These are phyloP conservation scores for Microplitis manilae DNA, from an alignment of 2,888 invertebrate genomes.

Conservation along the genomic window DNA sequence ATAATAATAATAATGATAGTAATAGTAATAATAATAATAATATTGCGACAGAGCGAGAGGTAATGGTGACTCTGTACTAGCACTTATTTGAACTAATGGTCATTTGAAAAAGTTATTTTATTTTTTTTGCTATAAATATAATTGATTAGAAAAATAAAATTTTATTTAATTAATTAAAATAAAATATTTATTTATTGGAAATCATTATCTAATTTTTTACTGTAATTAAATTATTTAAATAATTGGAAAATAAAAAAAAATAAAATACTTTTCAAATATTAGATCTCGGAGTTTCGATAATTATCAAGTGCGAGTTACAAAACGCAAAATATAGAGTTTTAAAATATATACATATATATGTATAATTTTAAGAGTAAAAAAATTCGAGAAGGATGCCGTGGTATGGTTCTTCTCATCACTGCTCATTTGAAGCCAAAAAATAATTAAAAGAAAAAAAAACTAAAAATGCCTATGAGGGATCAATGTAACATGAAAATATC, in stretches of 20 bases:
- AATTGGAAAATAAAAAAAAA: slow-evolving; percentile 20
- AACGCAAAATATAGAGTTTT: slow-evolving; percentile 31
- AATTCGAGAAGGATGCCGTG: slow-evolving; percentile 43
- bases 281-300: slow-evolving; percentile 39
- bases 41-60: slow-evolving; percentile 7
- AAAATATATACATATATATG: slow-evolving; percentile 34
- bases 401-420: slow-evolving; percentile 55
- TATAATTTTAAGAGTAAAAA: slow-evolving; percentile 37
- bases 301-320: slow-evolving; percentile 20
- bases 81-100: slow-evolving; percentile 9
- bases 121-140: neutral
- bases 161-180: too few species aligned
- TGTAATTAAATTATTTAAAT: too few species aligned
- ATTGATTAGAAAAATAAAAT: neutral
- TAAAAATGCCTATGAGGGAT: slow-evolving; percentile 63
- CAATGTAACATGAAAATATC: slow-evolving; percentile 66
- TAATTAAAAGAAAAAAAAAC: slow-evolving; percentile 46
- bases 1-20: neutral
- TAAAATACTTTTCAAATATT: slow-evolving; percentile 31
- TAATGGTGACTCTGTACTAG: slow-evolving; percentile 17
- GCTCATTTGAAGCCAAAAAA: slow-evolving; percentile 62
- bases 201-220: too few species aligned
- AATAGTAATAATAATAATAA: neutral
- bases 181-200: too few species aligned
- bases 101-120: slow-evolving; percentile 6